Base-by-base conservation (phyloP, 2,113 vertebrate species). In the Enhydra lutris region DNA sequence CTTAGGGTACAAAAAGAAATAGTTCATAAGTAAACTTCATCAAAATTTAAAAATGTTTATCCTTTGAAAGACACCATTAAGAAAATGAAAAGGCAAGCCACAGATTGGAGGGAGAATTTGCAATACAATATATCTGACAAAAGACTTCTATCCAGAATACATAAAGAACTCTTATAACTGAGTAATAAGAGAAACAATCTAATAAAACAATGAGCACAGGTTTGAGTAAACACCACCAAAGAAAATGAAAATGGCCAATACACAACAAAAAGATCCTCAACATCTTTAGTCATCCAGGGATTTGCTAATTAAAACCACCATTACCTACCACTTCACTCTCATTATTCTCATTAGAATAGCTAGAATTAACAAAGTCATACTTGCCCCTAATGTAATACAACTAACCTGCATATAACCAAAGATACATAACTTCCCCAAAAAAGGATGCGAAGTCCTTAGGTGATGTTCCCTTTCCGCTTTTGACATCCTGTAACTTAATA, bases 141-240 rank as follows among this genome's bases (percentile, higher is more conserved):
- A 78, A 90, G 55, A 47, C 73, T 92, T 96, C 12, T 59, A 74
- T 78, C 36, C 20, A 82, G 42, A 76, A n/a, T 82, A 76, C 73
- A 11, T 52, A 61, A 90, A 93, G 21, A 83, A 93, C 21, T 67
- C 61, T 95, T 71, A 36, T 24, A 93, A 91, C 26, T 79, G 26
- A 93, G 45, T 63, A 83, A 39, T 82, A 89, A 55, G 45, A 59
- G 57, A 59, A 59, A 47, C 17, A 79, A 69, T 20, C n/a, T 29
- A 93, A 45, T 81, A 52, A 93, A 85, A 71, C 86, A 73, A n/a
- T 73, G 23, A 11, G 26, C 69, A 88, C 91, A 95, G 12, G 9
- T 91, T 95, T 95, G 89, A 52, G 36, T 89, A 96, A 84, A 87
- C 55, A 79, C 17, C 67, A 90, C 57, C 42, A 67, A 92, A 92